Evolutionary conservation across 2,888 invertebrate genomes (phyloP).

Genomic region (Tineola bisselliella): DNA sequence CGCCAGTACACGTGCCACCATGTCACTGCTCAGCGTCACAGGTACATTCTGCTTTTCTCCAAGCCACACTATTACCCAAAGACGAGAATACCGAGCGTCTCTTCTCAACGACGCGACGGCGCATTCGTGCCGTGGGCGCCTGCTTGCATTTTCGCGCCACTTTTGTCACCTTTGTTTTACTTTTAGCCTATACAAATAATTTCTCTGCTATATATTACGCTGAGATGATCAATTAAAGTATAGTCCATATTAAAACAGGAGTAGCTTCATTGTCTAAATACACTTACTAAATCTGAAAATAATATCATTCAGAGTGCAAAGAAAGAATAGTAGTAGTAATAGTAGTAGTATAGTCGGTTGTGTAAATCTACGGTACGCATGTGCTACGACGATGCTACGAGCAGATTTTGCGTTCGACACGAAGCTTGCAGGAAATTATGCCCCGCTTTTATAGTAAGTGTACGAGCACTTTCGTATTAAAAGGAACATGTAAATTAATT

Average conservation of each 20-base stretch:
- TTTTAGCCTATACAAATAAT: background rate
- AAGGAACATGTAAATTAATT: background rate
- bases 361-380: constrained; percentile 5
- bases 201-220: background rate
- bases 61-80: background rate
- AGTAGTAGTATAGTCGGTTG: background rate
- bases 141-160: constrained; percentile 5
- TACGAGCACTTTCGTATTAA: background rate
- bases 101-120: background rate
- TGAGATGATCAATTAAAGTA: no score
- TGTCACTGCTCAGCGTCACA: constrained; percentile 69
- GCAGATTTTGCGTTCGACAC: background rate
- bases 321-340: background rate
- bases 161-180: background rate
- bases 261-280: no score
- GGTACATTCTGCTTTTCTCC: constrained; percentile 28
- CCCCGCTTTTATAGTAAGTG: background rate
- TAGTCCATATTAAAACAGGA: no score
- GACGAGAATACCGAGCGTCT: background rate
- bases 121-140: background rate
- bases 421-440: background rate
- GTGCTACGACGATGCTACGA: constrained; percentile 8
- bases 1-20: constrained; percentile 51
- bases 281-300: background rate
- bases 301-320: background rate